Evolutionary conservation across 2,888 invertebrate species (phyloP), one percentile per base, ranked within the genome.

Genomic region (Parapristionchus giblindavisi): DNA sequence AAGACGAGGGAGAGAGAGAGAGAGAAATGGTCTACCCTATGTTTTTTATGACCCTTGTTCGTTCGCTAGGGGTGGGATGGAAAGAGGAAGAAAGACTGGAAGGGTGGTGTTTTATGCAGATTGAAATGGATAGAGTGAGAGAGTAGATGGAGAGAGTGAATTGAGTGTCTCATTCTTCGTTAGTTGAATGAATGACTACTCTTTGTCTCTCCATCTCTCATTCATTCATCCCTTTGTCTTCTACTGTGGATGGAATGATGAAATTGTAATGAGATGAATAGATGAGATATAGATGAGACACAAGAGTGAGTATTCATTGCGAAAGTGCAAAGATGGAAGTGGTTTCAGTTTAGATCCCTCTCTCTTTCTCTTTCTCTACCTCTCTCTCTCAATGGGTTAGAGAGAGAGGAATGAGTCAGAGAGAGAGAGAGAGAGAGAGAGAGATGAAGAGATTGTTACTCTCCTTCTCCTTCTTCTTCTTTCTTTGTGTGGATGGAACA

Each of bases 1-100:
- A 70, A 54, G 56, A 27, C 24, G 70, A 72, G 65, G 72, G 72
- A 36, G 34, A 24, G n/a, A 63, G 34, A n/a, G n/a, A n/a, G n/a
- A n/a, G n/a, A n/a, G n/a, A n/a, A n/a, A n/a, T n/a, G n/a, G n/a
- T n/a, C n/a, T n/a, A n/a, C n/a, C n/a, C n/a, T n/a, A n/a, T n/a
- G n/a, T n/a, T n/a, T n/a, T n/a, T n/a, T n/a, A n/a, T n/a, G n/a
- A n/a, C n/a, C n/a, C n/a, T n/a, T n/a, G n/a, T n/a, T n/a, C n/a
- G n/a, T n/a, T n/a, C n/a, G n/a, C n/a, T n/a, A n/a, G n/a, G 58
- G 24, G 11, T 17, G 58, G 27, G 58, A 58, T 11, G 8, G 58
- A 58, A 27, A 27, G 58, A 58, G 58, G 24, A 27, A 58, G 58
- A n/a, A 27, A 17, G 58, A 58, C 58, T 21, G 58, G 27, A 48